Evolutionary conservation across 1,140 invertebrate species (phyloP).

Genomic region (Chironomus tepperi): DNA sequence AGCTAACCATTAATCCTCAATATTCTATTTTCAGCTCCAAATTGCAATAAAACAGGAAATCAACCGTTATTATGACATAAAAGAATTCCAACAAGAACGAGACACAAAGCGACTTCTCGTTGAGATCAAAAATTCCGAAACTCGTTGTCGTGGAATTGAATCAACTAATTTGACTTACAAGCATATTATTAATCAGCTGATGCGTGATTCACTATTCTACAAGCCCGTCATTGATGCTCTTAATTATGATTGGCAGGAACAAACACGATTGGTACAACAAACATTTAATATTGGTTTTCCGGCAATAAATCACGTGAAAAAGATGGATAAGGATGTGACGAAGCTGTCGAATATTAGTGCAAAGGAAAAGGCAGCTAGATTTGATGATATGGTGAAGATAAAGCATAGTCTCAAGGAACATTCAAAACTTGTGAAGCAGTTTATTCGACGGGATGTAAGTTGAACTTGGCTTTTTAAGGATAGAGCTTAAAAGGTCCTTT

Average conservation of each 20-base stretch:
- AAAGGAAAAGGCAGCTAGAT: neutral
- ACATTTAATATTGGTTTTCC: slow-evolving; percentile 36
- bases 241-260: slow-evolving; percentile 35
- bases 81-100: slow-evolving; percentile 33
- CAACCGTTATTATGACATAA: slow-evolving; percentile 37
- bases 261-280: slow-evolving; percentile 36
- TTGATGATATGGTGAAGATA: neutral
- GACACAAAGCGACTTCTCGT: slow-evolving; percentile 32
- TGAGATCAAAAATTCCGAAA: slow-evolving; percentile 37
- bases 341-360: neutral
- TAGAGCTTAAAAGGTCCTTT: too few species aligned
- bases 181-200: slow-evolving; percentile 35
- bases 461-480: too few species aligned
- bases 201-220: slow-evolving; percentile 36
- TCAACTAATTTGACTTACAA: slow-evolving; percentile 36
- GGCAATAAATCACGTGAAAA: slow-evolving; percentile 34
- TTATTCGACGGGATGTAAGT: slow-evolving; percentile 24
- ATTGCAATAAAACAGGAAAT: slow-evolving; percentile 33
- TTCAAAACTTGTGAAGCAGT: neutral
- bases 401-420: neutral
- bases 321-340: slow-evolving; percentile 30
- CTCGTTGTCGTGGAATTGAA: slow-evolving; percentile 36
- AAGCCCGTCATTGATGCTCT: slow-evolving; percentile 37
- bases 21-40: slow-evolving; percentile 24
- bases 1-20: too few species aligned